Conservation (phyloP, 2,797 vertebrate species). For the Manis javanica region DNA sequence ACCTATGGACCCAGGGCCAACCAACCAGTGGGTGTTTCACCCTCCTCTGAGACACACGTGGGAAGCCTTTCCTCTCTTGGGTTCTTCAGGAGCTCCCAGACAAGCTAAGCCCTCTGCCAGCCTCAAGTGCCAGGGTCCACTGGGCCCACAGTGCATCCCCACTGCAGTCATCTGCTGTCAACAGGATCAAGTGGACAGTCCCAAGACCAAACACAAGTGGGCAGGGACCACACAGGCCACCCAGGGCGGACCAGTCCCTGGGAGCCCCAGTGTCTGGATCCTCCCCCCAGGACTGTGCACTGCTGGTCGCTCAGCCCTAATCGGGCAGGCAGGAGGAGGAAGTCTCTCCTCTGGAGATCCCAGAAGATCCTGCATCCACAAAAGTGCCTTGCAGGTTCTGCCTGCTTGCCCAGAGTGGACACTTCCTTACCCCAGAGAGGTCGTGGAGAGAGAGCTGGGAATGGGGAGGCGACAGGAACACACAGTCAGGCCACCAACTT, state of each 20-base stretch:
- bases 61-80: background rate
- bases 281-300: background rate
- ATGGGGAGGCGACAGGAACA: background rate
- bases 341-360: background rate
- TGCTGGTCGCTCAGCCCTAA: accelerated
- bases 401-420: background rate
- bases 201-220: no score
- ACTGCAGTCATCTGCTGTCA: background rate
- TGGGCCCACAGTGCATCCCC: background rate
- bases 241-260: accelerated
- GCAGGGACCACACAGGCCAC: accelerated
- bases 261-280: accelerated
- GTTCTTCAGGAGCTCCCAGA: background rate
- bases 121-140: background rate
- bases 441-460: no score
- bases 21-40: background rate
- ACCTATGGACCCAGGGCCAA: background rate
- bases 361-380: background rate
- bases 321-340: background rate
- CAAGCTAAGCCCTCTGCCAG: background rate
- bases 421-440: background rate
- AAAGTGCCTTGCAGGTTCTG: background rate
- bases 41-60: background rate
- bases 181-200: background rate
- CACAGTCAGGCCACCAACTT: background rate